These are phyloP conservation scores for Aphelinus atriplicis DNA, from an alignment of 1,140 invertebrate genomes.

Conservation along the genomic window DNA sequence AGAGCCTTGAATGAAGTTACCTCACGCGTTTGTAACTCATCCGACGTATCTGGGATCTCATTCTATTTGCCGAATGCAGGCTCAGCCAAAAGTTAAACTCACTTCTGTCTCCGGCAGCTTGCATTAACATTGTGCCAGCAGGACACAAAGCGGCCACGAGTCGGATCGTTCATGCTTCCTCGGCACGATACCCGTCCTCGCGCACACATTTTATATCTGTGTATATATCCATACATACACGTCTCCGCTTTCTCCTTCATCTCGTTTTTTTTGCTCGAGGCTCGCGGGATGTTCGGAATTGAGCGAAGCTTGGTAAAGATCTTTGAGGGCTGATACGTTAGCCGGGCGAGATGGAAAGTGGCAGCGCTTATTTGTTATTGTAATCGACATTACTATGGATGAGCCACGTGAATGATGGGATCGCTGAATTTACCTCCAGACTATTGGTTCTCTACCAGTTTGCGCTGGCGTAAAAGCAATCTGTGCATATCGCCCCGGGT, in stretches of 20 bases:
- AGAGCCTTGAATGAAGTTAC: no score
- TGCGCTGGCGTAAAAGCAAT: constrained; percentile 43
- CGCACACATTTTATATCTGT: background rate
- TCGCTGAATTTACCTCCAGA: constrained; percentile 52
- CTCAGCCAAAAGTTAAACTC: background rate
- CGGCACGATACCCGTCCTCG: background rate
- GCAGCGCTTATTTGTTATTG: constrained; percentile 60
- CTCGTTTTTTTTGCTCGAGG: background rate
- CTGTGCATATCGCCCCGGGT: constrained; percentile 21
- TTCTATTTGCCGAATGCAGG: background rate
- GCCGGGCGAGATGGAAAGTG: constrained; percentile 42
- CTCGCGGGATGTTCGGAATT: constrained; percentile 5
- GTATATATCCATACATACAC: background rate
- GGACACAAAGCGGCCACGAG: constrained; percentile 38
- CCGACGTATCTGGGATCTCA: background rate
- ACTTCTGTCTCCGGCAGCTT: background rate
- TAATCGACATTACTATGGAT: constrained; percentile 63
- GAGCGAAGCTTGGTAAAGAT: constrained; percentile 41
- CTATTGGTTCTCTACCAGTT: background rate
- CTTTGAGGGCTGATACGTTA: constrained; percentile 47
- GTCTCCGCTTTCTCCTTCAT: background rate
- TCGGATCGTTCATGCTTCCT: constrained; percentile 42
- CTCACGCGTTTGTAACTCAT: no score
- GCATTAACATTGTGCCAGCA: background rate
- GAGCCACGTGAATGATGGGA: constrained; percentile 58